Base-by-base conservation (phyloP, 1,140 invertebrate genomes). In the Aphelinus certus region DNA sequence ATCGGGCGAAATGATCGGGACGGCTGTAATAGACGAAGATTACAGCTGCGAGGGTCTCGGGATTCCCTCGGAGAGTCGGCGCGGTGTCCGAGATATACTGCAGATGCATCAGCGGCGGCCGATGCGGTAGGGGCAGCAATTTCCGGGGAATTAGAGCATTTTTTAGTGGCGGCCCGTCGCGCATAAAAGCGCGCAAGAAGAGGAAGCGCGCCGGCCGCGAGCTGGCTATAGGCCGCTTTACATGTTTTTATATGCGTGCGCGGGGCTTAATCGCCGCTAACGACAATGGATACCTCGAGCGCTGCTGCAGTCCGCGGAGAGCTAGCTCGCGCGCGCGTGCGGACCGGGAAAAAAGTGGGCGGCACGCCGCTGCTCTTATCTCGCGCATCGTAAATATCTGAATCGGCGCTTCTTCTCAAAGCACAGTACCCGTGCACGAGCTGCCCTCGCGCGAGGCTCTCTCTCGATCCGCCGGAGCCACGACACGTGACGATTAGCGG, bases 401-500 rank as follows among this genome's bases (percentile, higher is more conserved):
- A 79, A 81, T 82, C 79, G 73, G 73, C 43, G 77, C 67, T 75
- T 76, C 57, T 75, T 77, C 76, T 78, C 77, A 79, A 78, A 81
- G 66, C 70, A 78, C 66, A 69, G 75, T 78, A 26, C 26, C 26
- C 26, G 26, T 26, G 26, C 26, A 26, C 26, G 26, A 26, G 26
- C 26, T 26, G 26, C 26, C 26, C 26, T 26, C 26, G 26, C 26
- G 26, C 26, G 26, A 26, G 26, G 26, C 26, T 26, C 26, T 26
- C 26, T 26, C 26, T 26, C 26, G 26, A 72, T 73, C 73, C 56
- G 51, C 51, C 51, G 4, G 4, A 4, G 60, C 55, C 79, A 80
- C 77, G 79, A 77, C 78, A 76, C 81, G 81, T 84, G 84, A 83
- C 84, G 82, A 87, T 87, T 86, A 87, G 82, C 82, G 81, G 80